Percentiles rank a stretch among this genome's conserved stretches.
Conservation (phyloP, 2,888 invertebrate species). For the Pristionchus exspectatus region DNA sequence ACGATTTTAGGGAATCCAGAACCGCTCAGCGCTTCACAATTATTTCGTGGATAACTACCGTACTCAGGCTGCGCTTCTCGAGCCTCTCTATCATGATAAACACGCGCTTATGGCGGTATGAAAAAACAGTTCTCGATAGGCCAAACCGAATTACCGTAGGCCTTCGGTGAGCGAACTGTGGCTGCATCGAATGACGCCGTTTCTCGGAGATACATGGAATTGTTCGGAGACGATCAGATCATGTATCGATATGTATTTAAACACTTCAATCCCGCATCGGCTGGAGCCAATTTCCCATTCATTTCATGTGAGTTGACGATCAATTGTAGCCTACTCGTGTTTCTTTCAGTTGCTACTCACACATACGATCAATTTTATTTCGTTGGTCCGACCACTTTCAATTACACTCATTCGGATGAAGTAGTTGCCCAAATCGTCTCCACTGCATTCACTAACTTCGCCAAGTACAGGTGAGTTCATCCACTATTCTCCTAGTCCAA, state of each 20-base stretch:
- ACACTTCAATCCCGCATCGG: background rate
- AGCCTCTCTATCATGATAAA: background rate
- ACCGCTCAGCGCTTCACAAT: background rate
- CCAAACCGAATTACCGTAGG: background rate
- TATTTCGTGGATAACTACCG: slow-evolving; percentile 24
- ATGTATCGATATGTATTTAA: slow-evolving; percentile 37
- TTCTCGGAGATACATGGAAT: background rate
- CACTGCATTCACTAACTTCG: slow-evolving; percentile 31
- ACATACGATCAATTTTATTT: slow-evolving; percentile 6
- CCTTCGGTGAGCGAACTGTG: slow-evolving; percentile 21
- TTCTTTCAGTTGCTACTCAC: slow-evolving; percentile 19
- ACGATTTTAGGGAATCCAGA: background rate
- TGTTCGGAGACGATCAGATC: slow-evolving; percentile 21
- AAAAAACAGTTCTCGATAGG: background rate
- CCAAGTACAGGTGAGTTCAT: slow-evolving; percentile 16
- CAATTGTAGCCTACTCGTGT: background rate
- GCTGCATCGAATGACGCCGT: background rate
- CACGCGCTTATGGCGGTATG: slow-evolving; percentile 1
- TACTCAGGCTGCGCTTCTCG: slow-evolving; percentile 30
- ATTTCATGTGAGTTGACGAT: background rate
- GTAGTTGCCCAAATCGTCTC: background rate
- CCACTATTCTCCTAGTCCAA: background rate
- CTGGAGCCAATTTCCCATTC: slow-evolving; percentile 3
- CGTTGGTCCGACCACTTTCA: background rate
- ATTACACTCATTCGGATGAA: background rate